phyloP scores from a whole-genome alignment of 2,888 invertebrate species.

The Crepidodera aurea region DNA sequence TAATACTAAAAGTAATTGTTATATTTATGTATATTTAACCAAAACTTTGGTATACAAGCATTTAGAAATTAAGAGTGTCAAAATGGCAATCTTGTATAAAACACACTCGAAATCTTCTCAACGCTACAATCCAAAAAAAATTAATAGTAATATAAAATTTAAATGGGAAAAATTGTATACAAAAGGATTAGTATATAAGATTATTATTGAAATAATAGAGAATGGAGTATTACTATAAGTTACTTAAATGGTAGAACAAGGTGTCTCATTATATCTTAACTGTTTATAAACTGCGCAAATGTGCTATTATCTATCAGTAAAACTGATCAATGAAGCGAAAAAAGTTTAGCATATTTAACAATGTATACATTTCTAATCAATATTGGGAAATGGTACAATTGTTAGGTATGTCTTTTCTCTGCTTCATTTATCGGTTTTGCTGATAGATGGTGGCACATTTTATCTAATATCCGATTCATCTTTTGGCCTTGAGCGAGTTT shows the following conservation, averaged over 20 bases:
- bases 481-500: too few relatives aligned
- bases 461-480: too few relatives aligned
- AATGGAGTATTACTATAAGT: slow-evolving; percentile 40
- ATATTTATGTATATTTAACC: slow-evolving; percentile 48
- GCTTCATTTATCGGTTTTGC: too few relatives aligned
- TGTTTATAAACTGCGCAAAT: too few relatives aligned
- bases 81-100: slow-evolving; percentile 48
- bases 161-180: slow-evolving; percentile 41
- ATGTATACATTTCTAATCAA: too few relatives aligned
- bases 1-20: slow-evolving; percentile 11
- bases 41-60: slow-evolving; percentile 55
- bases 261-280: slow-evolving; percentile 25
- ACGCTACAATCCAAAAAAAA: slow-evolving; percentile 44
- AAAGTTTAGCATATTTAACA: too few relatives aligned
- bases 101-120: slow-evolving; percentile 42
- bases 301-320: too few relatives aligned
- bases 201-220: slow-evolving; percentile 41
- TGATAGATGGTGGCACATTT: too few relatives aligned
- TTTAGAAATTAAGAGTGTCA: slow-evolving; percentile 46
- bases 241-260: slow-evolving; percentile 26
- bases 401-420: too few relatives aligned
- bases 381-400: too few relatives aligned
- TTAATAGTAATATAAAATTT: slow-evolving; percentile 37
- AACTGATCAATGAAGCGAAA: too few relatives aligned
- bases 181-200: slow-evolving; percentile 41